A percentile compares a stretch with the other conserved stretches of the same genome.
Evolutionary conservation across 2,113 vertebrate genomes (phyloP).

Genomic region (Nycticorax nycticorax): DNA sequence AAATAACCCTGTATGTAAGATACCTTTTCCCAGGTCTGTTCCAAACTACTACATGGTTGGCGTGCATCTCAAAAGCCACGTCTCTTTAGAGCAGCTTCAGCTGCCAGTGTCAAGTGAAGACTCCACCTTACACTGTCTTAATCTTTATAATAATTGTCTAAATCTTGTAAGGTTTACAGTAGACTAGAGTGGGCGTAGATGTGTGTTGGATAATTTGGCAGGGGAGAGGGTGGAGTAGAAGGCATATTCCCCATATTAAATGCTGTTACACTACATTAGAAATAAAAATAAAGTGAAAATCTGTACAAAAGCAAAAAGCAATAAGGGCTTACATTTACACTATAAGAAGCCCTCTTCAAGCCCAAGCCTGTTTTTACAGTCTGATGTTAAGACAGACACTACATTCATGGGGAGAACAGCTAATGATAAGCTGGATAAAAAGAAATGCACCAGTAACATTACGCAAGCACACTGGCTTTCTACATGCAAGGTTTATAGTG

Average conservation of each 20-base stretch:
- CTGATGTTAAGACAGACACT: not conserved
- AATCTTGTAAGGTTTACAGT: not conserved
- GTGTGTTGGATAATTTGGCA: not conserved
- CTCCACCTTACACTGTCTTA: not conserved
- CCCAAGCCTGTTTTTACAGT: not conserved
- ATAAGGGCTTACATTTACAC: not conserved
- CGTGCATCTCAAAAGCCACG: not conserved
- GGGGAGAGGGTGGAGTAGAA: not conserved
- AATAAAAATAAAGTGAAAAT: constrained; percentile 12
- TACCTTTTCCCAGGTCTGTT: not conserved
- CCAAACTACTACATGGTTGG: not conserved
- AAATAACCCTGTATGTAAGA: not conserved
- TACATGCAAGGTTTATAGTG: not conserved
- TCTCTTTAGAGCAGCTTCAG: not conserved
- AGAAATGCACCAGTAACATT: not conserved
- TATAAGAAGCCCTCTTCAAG: not conserved
- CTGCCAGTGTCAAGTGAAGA: not conserved
- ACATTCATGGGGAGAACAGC: not conserved
- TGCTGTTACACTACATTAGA: not conserved
- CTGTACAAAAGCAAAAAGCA: not conserved
- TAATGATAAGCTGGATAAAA: not conserved
- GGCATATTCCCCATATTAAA: not conserved
- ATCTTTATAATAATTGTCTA: not conserved
- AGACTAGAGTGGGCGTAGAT: not conserved
- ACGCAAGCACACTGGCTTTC: not conserved